A percentile compares a stretch with the other conserved stretches of the same genome.
Evolutionary conservation across 2,888 invertebrate species (phyloP).

Genomic region (Nasonovia ribisnigri): DNA sequence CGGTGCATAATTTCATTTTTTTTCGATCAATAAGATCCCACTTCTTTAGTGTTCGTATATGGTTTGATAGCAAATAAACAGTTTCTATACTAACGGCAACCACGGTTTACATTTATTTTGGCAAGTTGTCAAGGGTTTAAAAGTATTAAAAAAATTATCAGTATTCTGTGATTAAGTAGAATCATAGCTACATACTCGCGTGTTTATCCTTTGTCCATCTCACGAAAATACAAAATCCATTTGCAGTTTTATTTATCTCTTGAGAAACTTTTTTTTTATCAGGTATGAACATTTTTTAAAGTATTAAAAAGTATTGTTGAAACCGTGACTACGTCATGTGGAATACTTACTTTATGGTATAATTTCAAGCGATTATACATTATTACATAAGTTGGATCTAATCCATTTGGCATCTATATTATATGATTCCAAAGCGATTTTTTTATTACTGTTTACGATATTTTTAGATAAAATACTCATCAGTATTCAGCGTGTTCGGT

Average conservation of each 20-base stretch:
- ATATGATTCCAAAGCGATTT: neutral
- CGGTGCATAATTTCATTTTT: neutral
- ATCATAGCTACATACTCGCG: neutral
- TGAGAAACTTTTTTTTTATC: neutral
- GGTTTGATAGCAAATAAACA: neutral
- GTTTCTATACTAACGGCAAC: neutral
- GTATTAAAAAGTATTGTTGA: neutral
- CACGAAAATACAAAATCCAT: neutral
- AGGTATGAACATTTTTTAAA: neutral
- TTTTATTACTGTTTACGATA: neutral
- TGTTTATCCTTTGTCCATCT: neutral
- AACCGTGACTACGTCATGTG: neutral
- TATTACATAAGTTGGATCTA: neutral
- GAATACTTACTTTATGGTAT: neutral
- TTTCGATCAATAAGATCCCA: neutral
- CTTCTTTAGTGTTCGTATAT: neutral
- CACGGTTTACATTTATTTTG: neutral
- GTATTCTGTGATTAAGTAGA: neutral
- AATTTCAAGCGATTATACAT: neutral
- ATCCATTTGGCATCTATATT: constrained; percentile 28
- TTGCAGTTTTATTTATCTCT: neutral
- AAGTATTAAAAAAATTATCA: neutral
- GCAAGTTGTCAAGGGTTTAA: neutral
- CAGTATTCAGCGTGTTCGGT: neutral
- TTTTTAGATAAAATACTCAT: constrained; percentile 31